Conservation (phyloP, 2,888 invertebrate species). For the Odontomyia ornata region DNA sequence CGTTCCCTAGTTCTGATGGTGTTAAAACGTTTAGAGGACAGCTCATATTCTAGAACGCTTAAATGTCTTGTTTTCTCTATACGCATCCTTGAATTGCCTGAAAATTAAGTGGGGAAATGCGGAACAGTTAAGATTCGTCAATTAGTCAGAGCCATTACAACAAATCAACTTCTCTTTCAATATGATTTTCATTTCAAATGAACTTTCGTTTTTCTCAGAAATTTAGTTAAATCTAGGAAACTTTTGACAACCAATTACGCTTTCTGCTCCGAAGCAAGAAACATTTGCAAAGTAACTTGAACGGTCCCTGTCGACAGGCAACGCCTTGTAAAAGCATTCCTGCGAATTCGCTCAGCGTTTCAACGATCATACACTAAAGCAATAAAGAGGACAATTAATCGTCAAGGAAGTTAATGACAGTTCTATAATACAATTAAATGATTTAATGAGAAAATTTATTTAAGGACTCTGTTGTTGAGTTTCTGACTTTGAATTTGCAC, state of each 20-base stretch:
- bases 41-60: too few species aligned
- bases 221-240: background rate
- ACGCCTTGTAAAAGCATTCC: too few species aligned
- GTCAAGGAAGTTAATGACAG: slow-evolving; percentile 6
- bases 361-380: background rate
- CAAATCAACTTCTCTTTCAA: too few species aligned
- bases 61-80: too few species aligned
- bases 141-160: too few species aligned
- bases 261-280: background rate
- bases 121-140: too few species aligned
- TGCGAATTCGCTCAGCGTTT: too few species aligned
- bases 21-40: too few species aligned
- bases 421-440: slow-evolving; percentile 11
- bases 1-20: too few species aligned
- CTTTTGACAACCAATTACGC: background rate
- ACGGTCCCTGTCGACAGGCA: background rate
- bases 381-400: slow-evolving; percentile 15
- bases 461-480: background rate
- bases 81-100: too few species aligned
- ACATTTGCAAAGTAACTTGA: background rate
- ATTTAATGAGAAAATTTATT: slow-evolving; percentile 19
- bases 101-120: too few species aligned
- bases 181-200: too few species aligned
- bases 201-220: background rate
- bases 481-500: background rate